Base-by-base conservation (phyloP, 2,797 vertebrate genomes). In the Pipistrellus nathusii region DNA sequence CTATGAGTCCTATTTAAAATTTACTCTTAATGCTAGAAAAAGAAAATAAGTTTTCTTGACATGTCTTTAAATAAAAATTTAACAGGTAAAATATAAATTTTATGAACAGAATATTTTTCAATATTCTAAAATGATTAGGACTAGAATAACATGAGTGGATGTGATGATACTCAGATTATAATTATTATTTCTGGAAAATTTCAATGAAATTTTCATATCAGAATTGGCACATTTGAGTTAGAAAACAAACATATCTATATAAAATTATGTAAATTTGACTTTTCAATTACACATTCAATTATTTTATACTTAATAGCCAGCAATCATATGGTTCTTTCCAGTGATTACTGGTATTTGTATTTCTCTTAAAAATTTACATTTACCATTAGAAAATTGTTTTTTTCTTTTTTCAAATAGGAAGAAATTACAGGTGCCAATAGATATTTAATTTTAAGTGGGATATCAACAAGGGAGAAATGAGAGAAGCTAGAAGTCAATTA, bases 71-170 rank as follows among this genome's bases (percentile, higher is more conserved):
- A 53, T 46, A 80, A 92, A 84, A 25, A 41, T 71, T 66, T 0
- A 91, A 91, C 3, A 30, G 12, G 32, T 8, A 21, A 88, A 73
- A 46, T 55, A 82, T 0, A 88, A 64, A 0, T n/a, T 94, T 88
- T 14, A 12, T 35, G 32, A 90, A 66, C 8, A 27, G 25, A 85
- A 93, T 32, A 38, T 12, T 53, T 66, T 77, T 68, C 18, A n/a
- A 3, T 59, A 68, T 94, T 84, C 8, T 87, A 91, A 95, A 91
- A 77, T 69, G 23, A 82, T 59, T 11, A 62, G 15, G 57, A 55
- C 23, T 48, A 85, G n/a, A 53, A 69, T 20, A 85, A n/a, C 3
- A 51, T 69, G 10, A 73, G 64, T 17, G 25, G 17, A 69, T 71
- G 66, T 1, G 57, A 55, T 77, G 18, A 92, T 46, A 23, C 3